Evolutionary conservation across 1,140 invertebrate species (phyloP).

Genomic region (Hyposmocoma kahamanoa): DNA sequence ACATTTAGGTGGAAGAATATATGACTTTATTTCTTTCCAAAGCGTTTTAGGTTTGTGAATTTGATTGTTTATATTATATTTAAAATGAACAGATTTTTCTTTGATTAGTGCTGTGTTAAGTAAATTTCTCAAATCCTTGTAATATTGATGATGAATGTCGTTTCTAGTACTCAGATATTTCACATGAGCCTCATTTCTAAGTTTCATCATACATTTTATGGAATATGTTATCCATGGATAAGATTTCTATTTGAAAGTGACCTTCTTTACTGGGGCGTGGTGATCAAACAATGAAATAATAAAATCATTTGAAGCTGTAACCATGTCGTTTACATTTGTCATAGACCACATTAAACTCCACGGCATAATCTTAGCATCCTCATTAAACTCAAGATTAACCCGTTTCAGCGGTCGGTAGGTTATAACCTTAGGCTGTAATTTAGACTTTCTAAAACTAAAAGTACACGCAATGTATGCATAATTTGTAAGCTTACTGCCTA

Average conservation of each 20-base stretch:
- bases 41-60: not conserved
- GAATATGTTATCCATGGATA: not conserved
- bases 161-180: not conserved
- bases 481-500: not conserved
- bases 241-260: not conserved
- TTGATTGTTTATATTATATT: not conserved
- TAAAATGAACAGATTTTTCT: constrained; percentile 3
- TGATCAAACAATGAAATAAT: not conserved
- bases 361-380: not conserved
- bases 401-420: not conserved
- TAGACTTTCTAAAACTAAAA: not conserved
- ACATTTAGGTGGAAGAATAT: not conserved
- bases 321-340: not conserved
- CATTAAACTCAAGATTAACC: not conserved
- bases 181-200: not conserved
- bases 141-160: not conserved
- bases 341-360: not conserved
- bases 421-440: not conserved
- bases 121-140: not conserved
- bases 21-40: constrained; percentile 1
- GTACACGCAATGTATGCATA: not conserved
- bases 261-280: not conserved
- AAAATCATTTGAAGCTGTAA: not conserved
- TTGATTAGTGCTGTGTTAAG: not conserved
- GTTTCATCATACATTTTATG: constrained; percentile 4